These are phyloP conservation scores for Brachyopa scutellaris DNA, from an alignment of 2,888 invertebrate genomes.

Conservation along the genomic window DNA sequence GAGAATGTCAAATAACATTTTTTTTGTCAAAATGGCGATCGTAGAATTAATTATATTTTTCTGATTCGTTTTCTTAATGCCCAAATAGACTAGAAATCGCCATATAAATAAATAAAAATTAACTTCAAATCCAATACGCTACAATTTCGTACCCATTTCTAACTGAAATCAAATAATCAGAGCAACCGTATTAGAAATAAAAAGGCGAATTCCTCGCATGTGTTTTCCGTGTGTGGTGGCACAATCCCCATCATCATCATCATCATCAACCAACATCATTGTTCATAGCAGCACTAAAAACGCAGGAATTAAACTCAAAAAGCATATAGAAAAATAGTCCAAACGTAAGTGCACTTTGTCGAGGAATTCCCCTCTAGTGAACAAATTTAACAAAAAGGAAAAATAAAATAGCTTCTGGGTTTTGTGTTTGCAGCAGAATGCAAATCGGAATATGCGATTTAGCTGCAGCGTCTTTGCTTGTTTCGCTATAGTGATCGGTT, in stretches of 20 bases:
- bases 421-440: conserved; percentile 61
- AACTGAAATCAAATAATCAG: conserved; percentile 7
- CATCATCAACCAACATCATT: conserved; percentile 51
- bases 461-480: conserved; percentile 45
- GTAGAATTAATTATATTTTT: conserved; percentile 71
- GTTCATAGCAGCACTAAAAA: conserved; percentile 36
- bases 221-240: conserved; percentile 72
- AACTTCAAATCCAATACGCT: conserved; percentile 33
- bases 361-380: not conserved
- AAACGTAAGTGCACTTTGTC: conserved; percentile 26
- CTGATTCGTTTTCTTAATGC: conserved; percentile 60
- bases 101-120: conserved; percentile 59
- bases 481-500: conserved; percentile 47
- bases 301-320: conserved; percentile 8
- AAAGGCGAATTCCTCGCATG: conserved; percentile 64
- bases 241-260: conserved; percentile 63
- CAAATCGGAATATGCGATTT: conserved; percentile 52
- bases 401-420: conserved; percentile 26
- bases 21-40: conserved; percentile 75
- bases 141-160: conserved; percentile 33
- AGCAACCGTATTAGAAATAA: conserved; percentile 26
- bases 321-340: conserved; percentile 13
- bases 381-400: no score
- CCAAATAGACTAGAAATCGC: conserved; percentile 61
- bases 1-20: conserved; percentile 71